Percentiles rank a stretch among this genome's conserved stretches.
Evolutionary conservation across 2,113 vertebrate genomes (phyloP).

Genomic region (Lophotis ruficrista): DNA sequence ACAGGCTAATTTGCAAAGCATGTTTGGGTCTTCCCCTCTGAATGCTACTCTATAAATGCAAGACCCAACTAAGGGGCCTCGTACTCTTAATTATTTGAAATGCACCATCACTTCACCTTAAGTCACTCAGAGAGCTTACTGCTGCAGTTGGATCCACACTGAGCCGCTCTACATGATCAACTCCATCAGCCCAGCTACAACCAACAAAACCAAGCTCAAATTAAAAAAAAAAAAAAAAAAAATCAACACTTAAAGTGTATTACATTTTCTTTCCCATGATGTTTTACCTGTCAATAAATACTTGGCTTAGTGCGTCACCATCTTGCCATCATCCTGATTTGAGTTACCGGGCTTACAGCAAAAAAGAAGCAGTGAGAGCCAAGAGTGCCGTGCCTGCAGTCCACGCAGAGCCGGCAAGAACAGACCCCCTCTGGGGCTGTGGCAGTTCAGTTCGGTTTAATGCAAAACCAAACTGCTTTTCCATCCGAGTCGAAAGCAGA

Average conservation of each 20-base stretch:
- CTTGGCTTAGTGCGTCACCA: neutral
- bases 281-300: neutral
- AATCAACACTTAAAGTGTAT: neutral
- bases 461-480: slow-evolving; percentile 37
- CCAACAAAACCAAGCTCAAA: neutral
- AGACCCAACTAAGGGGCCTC: neutral
- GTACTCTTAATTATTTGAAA: neutral
- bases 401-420: slow-evolving; percentile 31
- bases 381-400: neutral
- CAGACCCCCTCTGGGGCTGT: slow-evolving; percentile 32
- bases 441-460: slow-evolving; percentile 16
- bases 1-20: neutral
- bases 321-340: neutral
- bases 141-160: neutral
- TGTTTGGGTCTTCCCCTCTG: neutral
- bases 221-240: neutral
- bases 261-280: neutral
- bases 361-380: neutral
- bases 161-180: neutral
- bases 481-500: slow-evolving; percentile 21
- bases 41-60: neutral
- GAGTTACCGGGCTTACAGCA: neutral
- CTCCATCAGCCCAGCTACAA: neutral
- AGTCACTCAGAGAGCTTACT: neutral
- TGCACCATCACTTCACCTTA: neutral